Evolutionary conservation across 2,797 vertebrate species (phyloP).

Genomic region (Sciurus vulgaris): DNA sequence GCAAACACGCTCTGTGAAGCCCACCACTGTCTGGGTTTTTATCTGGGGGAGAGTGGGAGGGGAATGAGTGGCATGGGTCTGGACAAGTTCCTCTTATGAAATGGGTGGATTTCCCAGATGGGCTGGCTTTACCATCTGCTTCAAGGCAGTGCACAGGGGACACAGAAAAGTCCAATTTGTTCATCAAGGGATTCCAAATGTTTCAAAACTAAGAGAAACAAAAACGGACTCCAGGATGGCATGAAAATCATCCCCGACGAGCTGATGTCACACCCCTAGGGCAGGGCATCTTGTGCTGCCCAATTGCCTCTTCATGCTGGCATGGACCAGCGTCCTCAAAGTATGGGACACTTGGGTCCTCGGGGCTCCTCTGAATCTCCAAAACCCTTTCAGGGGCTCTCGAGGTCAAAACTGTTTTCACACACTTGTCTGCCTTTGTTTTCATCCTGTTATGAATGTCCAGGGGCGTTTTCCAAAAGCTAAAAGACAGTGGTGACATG

Average conservation of each 20-base stretch:
- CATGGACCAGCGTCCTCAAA: not conserved
- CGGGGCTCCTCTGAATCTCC: not conserved
- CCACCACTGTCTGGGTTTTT: not conserved
- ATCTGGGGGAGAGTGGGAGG: not conserved
- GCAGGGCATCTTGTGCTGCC: not conserved
- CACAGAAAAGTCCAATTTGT: not conserved
- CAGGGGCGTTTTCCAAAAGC: not conserved
- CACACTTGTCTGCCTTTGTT: not conserved
- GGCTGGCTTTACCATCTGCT: slow-evolving; percentile 7
- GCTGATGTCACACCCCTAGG: not conserved
- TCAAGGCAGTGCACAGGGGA: not conserved
- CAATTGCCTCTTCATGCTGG: not conserved
- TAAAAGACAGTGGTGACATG: not conserved
- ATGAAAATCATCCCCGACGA: slow-evolving; percentile 14
- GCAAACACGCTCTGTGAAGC: not conserved
- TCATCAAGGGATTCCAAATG: not conserved
- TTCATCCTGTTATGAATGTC: not conserved
- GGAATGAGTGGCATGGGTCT: not conserved
- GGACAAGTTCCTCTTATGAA: slow-evolving; percentile 26
- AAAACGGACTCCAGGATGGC: not conserved
- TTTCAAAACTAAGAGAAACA: slow-evolving; percentile 36
- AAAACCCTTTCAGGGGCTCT: not conserved
- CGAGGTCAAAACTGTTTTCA: slow-evolving; percentile 12
- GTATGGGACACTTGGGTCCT: not conserved
- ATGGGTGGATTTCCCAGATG: slow-evolving; percentile 22